Percentiles rank a stretch among this genome's conserved stretches.
Conservation (phyloP, 2,113 vertebrate genomes). For the Camelus bactrianus region DNA sequence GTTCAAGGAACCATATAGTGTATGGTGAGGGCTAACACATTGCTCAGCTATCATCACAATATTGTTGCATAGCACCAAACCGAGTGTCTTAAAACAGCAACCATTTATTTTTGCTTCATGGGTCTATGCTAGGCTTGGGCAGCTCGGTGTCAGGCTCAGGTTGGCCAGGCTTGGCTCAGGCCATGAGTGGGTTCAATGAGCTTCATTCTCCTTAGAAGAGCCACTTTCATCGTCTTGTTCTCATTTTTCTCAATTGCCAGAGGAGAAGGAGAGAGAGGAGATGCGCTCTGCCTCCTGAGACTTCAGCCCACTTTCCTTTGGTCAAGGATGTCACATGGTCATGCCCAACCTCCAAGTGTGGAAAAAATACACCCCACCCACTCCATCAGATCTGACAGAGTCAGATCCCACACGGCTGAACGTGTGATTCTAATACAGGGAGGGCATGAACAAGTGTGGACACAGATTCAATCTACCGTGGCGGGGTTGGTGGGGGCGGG, state of each 20-base stretch:
- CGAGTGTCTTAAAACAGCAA: neutral
- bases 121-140: neutral
- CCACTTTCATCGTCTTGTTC: neutral
- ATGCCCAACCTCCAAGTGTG: neutral
- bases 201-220: neutral
- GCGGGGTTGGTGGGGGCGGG: neutral
- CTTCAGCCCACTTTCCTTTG: neutral
- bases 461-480: accelerated
- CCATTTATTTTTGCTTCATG: neutral
- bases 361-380: neutral
- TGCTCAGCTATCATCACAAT: neutral
- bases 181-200: neutral
- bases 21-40: neutral
- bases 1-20: neutral
- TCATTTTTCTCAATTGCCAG: neutral
- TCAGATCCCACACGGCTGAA: neutral
- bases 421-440: neutral
- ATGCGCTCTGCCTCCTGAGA: neutral
- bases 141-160: neutral
- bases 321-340: neutral
- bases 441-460: neutral
- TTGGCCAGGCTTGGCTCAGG: neutral
- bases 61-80: neutral
- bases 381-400: neutral
- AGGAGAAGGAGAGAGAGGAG: neutral